Evolutionary conservation across 2,888 invertebrate species (phyloP).

Genomic region (Mesorhabditis sp.): DNA sequence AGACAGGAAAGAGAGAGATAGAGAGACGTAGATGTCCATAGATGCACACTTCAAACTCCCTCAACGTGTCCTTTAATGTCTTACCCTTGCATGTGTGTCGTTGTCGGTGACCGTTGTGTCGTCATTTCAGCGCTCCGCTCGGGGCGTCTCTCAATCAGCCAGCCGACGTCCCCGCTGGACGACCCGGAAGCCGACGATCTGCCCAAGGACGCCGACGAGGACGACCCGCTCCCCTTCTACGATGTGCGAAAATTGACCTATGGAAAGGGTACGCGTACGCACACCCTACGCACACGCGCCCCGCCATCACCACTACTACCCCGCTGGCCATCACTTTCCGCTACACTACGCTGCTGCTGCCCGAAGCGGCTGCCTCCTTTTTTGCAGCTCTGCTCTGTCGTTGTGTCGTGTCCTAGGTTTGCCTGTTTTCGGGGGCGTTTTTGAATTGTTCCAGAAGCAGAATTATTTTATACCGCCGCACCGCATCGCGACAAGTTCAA

Average conservation of each 20-base stretch:
- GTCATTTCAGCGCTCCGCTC: neutral
- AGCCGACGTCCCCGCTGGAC: neutral
- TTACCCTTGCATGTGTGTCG: too few species aligned
- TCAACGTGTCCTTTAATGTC: too few species aligned
- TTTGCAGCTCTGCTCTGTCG: neutral
- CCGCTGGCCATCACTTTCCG: too few species aligned
- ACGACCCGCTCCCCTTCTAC: constrained; percentile 51
- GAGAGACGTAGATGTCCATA: too few species aligned
- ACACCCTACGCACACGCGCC: too few species aligned
- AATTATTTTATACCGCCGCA: too few species aligned
- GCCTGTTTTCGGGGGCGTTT: neutral
- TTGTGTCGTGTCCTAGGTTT: neutral
- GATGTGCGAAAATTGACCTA: constrained; percentile 3
- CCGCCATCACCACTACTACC: too few species aligned
- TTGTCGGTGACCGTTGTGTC: neutral
- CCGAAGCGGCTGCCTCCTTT: neutral
- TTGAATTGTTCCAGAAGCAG: too few species aligned
- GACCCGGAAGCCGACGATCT: neutral
- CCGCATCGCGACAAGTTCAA: too few species aligned
- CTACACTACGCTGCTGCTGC: neutral
- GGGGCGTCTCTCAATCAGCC: neutral
- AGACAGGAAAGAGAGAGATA: too few species aligned
- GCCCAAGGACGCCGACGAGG: constrained; percentile 26
- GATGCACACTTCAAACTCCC: too few species aligned
- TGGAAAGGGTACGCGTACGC: too few species aligned